These are phyloP conservation scores for Chironomus riparius DNA, from an alignment of 2,888 invertebrate species.

Conservation along the genomic window DNA sequence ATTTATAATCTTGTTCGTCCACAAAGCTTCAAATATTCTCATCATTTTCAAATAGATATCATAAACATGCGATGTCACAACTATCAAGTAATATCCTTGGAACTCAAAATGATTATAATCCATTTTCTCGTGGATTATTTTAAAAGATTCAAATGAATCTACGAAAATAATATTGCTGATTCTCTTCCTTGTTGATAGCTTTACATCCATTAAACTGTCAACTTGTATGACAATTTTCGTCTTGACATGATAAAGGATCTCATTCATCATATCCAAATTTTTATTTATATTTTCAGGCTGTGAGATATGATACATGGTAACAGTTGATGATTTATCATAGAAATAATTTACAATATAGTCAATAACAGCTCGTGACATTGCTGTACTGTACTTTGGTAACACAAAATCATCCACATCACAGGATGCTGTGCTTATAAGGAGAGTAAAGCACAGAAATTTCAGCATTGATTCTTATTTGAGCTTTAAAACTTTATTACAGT, in stretches of 20 bases:
- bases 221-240: neutral
- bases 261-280: slow-evolving; percentile 7
- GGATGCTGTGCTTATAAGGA: too few relatives aligned
- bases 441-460: too few relatives aligned
- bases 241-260: neutral
- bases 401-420: too few relatives aligned
- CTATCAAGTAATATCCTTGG: slow-evolving; percentile 13
- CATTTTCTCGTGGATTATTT: neutral
- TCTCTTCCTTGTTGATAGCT: neutral
- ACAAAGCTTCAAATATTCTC: neutral
- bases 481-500: too few relatives aligned
- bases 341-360: too few relatives aligned
- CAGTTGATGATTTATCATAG: too few relatives aligned
- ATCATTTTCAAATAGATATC: neutral
- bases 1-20: neutral
- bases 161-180: neutral
- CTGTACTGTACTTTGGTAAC: too few relatives aligned
- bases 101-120: neutral
- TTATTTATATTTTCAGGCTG: neutral
- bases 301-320: too few relatives aligned
- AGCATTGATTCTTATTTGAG: too few relatives aligned
- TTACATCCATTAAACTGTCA: neutral
- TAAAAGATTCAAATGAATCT: slow-evolving; percentile 1
- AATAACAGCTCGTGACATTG: too few relatives aligned
- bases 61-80: neutral